These are phyloP conservation scores for Patella depressa DNA, from an alignment of 2,888 invertebrate genomes.

Conservation along the genomic window DNA sequence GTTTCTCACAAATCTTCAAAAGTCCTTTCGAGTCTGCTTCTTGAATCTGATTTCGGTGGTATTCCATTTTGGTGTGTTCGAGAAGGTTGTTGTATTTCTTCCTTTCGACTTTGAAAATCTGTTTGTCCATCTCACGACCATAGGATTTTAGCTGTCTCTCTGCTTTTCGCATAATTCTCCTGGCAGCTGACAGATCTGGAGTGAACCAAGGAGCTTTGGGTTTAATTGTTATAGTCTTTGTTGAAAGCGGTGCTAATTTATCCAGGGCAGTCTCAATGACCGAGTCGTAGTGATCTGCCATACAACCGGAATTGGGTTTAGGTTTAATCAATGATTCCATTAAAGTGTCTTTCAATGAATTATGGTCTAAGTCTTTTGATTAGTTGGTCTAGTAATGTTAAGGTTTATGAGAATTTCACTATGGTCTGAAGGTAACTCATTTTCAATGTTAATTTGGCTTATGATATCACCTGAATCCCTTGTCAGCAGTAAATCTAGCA, in stretches of 20 bases:
- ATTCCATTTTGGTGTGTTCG: neutral
- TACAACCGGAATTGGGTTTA: neutral
- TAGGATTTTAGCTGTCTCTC: neutral
- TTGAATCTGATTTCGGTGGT: neutral
- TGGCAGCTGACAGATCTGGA: neutral
- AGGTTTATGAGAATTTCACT: neutral
- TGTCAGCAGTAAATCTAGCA: neutral
- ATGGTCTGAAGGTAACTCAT: neutral
- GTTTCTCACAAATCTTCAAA: neutral
- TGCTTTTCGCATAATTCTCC: neutral
- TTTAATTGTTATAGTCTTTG: neutral
- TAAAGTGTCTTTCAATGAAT: neutral
- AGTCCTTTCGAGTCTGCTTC: neutral
- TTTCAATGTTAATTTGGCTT: neutral
- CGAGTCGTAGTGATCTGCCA: neutral
- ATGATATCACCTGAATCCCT: neutral
- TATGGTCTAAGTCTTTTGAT: neutral
- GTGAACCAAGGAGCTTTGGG: constrained; percentile 1
- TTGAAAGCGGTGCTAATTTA: too few relatives aligned
- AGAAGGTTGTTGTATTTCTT: neutral
- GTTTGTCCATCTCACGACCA: constrained; percentile 4
- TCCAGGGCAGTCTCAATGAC: neutral
- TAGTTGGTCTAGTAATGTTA: neutral
- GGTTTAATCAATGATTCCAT: neutral
- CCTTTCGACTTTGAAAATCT: neutral